Evolutionary conservation across 2,888 invertebrate genomes (phyloP), one percentile per base, ranked within the genome.

Genomic region (Drosophila anomalipes): DNA sequence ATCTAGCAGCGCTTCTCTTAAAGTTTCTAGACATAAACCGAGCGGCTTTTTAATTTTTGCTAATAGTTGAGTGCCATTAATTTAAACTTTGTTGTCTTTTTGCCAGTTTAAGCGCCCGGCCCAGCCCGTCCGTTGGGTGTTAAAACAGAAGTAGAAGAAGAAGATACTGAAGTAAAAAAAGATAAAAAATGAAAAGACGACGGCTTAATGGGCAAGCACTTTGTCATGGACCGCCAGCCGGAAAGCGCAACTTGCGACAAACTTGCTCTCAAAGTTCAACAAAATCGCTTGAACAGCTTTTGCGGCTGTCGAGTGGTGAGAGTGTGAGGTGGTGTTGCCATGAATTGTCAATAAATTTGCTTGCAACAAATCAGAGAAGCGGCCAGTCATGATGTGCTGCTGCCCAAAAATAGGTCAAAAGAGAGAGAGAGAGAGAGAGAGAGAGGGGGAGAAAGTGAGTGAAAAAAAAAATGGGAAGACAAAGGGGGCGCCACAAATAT

Each of bases 31-130:
- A 80, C 84, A 78, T 82, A 82, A 86, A 83, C 84, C 77, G 73
- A 74, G 56, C 76, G 86, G 80, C 80, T 90, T 83, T 87, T 87
- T 87, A 90, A 87, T 90, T 90, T 87, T 90, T 79, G 74, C 84
- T 87, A 87, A 87, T 87, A 87, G 91, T 90, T 86, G 84, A 87
- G 84, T 84, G 89, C 84, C 87, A 87, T 90, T 90, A 89, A 90
- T 87, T 87, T 87, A 82, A 87, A 90, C 91, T 87, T 87, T 86
- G 79, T 81, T 81, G 81, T 79, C 76, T 81, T 79, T 77, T 71
- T 71, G 82, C 71, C 70, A 59, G 68, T 61, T 79, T 47, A 44
- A 70, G 35, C 44, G 16, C 22, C 57, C 41, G 12, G 19, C 37
- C 26, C 14, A 9, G 37, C 16, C 16, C 16, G 32, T 51, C 9